Evolutionary conservation across 2,888 invertebrate species (phyloP), one percentile per base, ranked within the genome.

Genomic region (Agriopis marginaria): DNA sequence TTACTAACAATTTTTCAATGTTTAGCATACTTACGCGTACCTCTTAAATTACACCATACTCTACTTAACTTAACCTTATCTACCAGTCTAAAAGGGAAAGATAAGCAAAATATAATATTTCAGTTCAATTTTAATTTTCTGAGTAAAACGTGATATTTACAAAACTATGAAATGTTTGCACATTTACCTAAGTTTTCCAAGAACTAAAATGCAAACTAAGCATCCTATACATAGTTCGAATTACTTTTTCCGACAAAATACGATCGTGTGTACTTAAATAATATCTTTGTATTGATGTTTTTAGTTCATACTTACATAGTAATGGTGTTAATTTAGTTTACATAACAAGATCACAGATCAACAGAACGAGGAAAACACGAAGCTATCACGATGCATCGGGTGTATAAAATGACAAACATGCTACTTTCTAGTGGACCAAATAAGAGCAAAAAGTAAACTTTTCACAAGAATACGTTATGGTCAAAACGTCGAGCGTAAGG

Each of bases 331-430:
- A 56, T 42, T 44, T 32, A 32, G 2, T 32, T 32, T n/a, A n/a
- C n/a, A 32, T 32, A 7, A 54, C 12, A 54, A 39, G n/a, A 54
- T n/a, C 54, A 55, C 54, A 39, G 39, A 55, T 23, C 17, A 51
- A 40, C n/a, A 54, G 7, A 23, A 23, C 17, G 17, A 23, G 17
- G 39, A 55, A 40, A 55, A n/a, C 14, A 55, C 32, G 8, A n/a
- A 2, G 12, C 7, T 55, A 55, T 55, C 54, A 39, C 12, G n/a
- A 9, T 7, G 39, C 54, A 39, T 39, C 10, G 9, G 51, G 17
- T 50, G 11, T 23, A 32, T 17, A 51, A 5, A 51, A 47, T 47
- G 47, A 47, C n/a, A 42, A n/a, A 12, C 32, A 32, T 32, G 17
- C 17, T 23, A 32, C 32, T 32, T 1, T 32, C 3, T 32, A 32